Conservation (phyloP, 2,113 vertebrate genomes). For the Hippolais icterina region DNA sequence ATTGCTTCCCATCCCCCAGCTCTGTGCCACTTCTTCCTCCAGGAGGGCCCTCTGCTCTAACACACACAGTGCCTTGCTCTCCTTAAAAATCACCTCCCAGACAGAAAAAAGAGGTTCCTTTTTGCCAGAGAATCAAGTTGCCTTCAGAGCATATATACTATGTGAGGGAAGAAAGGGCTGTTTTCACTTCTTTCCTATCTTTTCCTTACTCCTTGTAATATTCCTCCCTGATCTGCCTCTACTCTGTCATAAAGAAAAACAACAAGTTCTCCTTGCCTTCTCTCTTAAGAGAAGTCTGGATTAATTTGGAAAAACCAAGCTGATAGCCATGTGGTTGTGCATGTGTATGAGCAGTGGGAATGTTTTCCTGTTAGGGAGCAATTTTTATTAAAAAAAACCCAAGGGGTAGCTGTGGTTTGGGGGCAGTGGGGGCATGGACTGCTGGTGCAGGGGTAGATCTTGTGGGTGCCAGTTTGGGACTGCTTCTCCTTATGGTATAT, state of each 20-base stretch:
- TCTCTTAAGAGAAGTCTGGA: neutral
- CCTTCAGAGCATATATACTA: neutral
- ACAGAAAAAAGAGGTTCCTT: neutral
- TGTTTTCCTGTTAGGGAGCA: neutral
- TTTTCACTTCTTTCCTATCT: neutral
- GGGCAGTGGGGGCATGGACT: neutral
- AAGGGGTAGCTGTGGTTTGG: neutral
- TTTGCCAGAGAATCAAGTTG: neutral
- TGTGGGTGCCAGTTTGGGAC: neutral
- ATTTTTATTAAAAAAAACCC: neutral
- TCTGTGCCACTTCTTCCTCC: neutral
- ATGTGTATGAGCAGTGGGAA: neutral
- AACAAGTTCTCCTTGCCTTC: neutral
- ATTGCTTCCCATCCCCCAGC: neutral
- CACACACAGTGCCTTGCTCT: neutral
- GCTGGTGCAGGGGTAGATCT: neutral
- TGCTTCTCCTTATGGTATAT: neutral
- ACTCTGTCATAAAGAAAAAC: neutral
- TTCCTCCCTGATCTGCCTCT: neutral
- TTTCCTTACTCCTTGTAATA: neutral
- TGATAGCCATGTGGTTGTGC: neutral
- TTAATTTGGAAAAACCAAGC: neutral
- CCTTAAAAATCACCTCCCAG: neutral
- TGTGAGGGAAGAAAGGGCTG: rapidly evolving
- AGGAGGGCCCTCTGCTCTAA: neutral